Conservation (phyloP, 1,140 invertebrate genomes). For the Antheraea pernyi region DNA sequence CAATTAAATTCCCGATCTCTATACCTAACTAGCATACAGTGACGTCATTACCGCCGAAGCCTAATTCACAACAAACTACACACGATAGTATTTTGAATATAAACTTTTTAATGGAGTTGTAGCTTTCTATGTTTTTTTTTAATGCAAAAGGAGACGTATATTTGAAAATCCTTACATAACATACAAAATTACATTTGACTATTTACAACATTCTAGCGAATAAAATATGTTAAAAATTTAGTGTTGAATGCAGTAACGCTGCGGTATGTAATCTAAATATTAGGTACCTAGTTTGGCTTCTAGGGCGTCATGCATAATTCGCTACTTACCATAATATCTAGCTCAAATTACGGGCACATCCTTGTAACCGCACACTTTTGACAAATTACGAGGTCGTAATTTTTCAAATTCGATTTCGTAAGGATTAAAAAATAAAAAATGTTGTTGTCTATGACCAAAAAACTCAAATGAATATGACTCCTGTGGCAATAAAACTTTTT, state of each 20-base stretch:
- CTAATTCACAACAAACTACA: constrained; percentile 77
- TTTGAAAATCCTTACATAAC: constrained; percentile 68
- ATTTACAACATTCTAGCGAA: constrained; percentile 71
- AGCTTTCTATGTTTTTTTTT: constrained; percentile 53
- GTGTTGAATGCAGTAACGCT: constrained; percentile 44
- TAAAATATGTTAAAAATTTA: constrained; percentile 48
- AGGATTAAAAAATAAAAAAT: neutral
- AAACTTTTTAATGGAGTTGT: constrained; percentile 67
- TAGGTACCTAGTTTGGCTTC: constrained; percentile 57
- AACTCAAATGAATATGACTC: too few relatives aligned
- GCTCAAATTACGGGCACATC: constrained; percentile 23
- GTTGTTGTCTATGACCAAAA: neutral
- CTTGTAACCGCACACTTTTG: neutral
- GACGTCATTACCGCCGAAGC: constrained; percentile 53
- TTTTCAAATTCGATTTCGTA: too few relatives aligned
- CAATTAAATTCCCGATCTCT: constrained; percentile 70
- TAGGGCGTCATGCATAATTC: constrained; percentile 66
- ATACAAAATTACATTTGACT: constrained; percentile 76
- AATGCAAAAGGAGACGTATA: constrained; percentile 71
- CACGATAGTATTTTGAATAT: constrained; percentile 71
- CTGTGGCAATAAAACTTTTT: neutral
- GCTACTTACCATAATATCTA: constrained; percentile 44
- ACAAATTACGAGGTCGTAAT: too few relatives aligned
- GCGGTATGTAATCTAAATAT: constrained; percentile 46
- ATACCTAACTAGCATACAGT: constrained; percentile 71